Percentiles rank a stretch among this genome's conserved stretches.
phyloP scores from a whole-genome alignment of 2,888 invertebrate genomes.

The Brachynemurus nebulosus region DNA sequence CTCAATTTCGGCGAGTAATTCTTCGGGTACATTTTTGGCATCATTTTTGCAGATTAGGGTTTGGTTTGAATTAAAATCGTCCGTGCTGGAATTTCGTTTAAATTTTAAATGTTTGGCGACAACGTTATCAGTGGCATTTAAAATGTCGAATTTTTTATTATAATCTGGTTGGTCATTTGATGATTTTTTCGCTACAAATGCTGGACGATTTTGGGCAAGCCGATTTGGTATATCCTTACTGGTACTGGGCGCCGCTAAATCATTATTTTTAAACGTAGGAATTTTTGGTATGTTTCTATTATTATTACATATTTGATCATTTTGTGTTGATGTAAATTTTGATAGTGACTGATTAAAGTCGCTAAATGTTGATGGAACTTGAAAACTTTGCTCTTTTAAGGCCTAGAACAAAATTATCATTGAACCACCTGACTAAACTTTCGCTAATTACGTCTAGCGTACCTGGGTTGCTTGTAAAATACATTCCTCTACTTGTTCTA shows the following conservation, averaged over 20 bases:
- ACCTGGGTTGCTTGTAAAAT: constrained; percentile 7
- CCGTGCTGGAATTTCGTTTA: background rate
- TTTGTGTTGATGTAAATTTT: constrained; percentile 2
- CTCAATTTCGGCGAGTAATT: constrained; percentile 2
- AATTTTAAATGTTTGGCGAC: background rate
- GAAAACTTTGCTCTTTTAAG: too few species aligned
- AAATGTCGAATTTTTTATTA: background rate
- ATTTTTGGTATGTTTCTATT: too few species aligned
- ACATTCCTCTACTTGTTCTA: constrained; percentile 6
- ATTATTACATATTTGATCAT: too few species aligned
- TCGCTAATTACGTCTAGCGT: background rate
- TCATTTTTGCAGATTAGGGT: background rate
- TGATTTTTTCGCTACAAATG: background rate
- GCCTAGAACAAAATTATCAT: too few species aligned
- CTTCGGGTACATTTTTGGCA: background rate
- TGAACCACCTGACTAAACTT: too few species aligned
- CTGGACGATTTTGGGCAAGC: too few species aligned
- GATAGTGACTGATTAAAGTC: background rate
- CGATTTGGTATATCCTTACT: too few species aligned
- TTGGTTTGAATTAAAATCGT: background rate
- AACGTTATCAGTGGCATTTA: background rate
- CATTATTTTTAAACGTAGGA: too few species aligned
- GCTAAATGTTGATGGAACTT: background rate
- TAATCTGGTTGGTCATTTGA: background rate
- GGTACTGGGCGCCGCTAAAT: background rate